phyloP scores from a whole-genome alignment of 2,888 invertebrate genomes.

The Drosophila birchii region DNA sequence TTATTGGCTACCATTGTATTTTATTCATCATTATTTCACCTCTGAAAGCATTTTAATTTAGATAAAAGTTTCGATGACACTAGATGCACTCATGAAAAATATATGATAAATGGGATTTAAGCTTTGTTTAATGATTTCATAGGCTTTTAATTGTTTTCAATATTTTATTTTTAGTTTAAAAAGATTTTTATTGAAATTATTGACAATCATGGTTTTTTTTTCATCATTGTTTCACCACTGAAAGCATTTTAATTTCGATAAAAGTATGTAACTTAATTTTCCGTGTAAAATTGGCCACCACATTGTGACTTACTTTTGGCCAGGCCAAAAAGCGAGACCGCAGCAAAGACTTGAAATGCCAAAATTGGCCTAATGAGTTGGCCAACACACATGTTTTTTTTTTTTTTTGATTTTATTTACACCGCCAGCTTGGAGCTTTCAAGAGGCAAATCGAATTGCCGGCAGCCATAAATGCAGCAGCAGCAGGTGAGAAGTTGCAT shows the following conservation, averaged over 20 bases:
- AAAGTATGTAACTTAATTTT: not conserved
- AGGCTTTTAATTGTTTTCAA: no score
- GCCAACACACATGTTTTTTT: constrained; percentile 51
- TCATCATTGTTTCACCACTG: no score
- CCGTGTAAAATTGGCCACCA: constrained; percentile 13
- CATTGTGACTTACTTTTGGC: constrained; percentile 43
- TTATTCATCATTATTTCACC: no score
- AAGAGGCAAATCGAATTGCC: constrained; percentile 7
- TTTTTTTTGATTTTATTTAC: constrained; percentile 45
- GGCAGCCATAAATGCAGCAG: constrained; percentile 28
- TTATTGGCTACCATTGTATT: no score
- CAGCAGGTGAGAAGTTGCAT: constrained; percentile 27
- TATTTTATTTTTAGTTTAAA: no score
- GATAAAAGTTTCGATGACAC: no score
- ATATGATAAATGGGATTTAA: not conserved
- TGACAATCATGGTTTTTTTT: no score
- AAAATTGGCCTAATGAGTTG: constrained; percentile 50
- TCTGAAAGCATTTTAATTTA: no score
- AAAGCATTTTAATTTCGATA: no score
- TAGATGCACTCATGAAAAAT: constrained; percentile 1
- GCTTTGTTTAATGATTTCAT: no score
- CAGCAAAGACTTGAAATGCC: constrained; percentile 29
- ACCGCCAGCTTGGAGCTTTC: constrained; percentile 15
- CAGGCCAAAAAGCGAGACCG: constrained; percentile 33
- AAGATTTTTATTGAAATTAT: no score